Evolutionary conservation across 1,140 invertebrate species (phyloP).

Genomic region (Pachypeltis micranthus): DNA sequence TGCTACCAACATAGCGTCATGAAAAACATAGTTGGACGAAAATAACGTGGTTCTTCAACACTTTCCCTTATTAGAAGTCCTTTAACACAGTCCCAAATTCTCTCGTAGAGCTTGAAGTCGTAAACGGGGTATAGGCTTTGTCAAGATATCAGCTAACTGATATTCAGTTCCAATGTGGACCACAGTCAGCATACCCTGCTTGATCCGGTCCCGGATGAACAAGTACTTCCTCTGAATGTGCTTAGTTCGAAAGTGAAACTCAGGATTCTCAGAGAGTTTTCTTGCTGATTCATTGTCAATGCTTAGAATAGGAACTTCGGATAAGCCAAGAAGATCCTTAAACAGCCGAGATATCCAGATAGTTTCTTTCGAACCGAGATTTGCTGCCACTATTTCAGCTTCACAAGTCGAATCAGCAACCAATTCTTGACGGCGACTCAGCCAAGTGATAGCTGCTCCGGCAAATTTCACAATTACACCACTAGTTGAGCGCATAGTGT

Average conservation of each 20-base stretch:
- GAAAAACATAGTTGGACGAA: too few relatives aligned
- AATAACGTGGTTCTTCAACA: too few relatives aligned
- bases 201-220: slow-evolving; percentile 31
- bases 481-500: not conserved
- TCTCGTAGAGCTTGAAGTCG: slow-evolving; percentile 23
- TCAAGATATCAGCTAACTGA: slow-evolving; percentile 33
- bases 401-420: not conserved
- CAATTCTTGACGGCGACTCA: not conserved
- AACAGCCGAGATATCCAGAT: too few relatives aligned
- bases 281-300: slow-evolving; percentile 32
- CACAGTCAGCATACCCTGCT: slow-evolving; percentile 18
- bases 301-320: too few relatives aligned
- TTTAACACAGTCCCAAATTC: slow-evolving; percentile 20
- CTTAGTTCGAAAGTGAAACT: slow-evolving; percentile 34
- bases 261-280: slow-evolving; percentile 31
- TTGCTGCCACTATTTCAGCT: not conserved
- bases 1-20: too few relatives aligned
- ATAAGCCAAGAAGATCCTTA: not conserved
- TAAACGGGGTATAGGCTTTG: slow-evolving; percentile 30
- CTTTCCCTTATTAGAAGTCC: not conserved
- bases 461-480: not conserved
- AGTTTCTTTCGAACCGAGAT: too few relatives aligned
- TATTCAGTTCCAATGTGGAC: slow-evolving; percentile 22
- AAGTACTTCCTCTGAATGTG: slow-evolving; percentile 34
- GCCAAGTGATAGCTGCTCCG: not conserved